Evolutionary conservation across 2,113 vertebrate species (phyloP).

Genomic region (Lamprotornis superbus): DNA sequence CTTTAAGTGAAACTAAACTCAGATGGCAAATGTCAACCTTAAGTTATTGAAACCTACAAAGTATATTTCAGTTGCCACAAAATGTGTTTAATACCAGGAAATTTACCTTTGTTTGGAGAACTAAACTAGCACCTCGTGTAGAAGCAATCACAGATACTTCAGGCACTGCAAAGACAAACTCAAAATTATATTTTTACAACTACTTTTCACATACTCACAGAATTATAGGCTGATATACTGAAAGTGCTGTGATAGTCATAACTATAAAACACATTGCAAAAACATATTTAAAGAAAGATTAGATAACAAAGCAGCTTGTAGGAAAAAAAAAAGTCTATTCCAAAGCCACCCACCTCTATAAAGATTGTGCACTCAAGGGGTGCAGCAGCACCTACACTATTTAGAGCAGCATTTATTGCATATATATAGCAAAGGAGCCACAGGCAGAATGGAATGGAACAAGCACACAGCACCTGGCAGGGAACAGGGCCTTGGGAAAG

Average conservation of each 20-base stretch:
- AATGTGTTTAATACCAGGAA: fast-evolving
- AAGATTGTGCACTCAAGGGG: fast-evolving
- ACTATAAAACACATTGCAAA: fast-evolving
- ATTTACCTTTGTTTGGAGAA: fast-evolving
- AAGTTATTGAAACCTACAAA: neutral
- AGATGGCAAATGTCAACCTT: fast-evolving
- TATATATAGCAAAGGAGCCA: neutral
- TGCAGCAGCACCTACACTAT: fast-evolving
- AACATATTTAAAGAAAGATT: fast-evolving
- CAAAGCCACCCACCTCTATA: fast-evolving
- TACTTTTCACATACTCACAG: neutral
- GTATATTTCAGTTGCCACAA: fast-evolving
- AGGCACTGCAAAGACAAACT: neutral
- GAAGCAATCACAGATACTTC: neutral
- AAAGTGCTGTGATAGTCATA: neutral
- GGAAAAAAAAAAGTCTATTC: neutral
- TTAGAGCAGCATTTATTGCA: too few relatives aligned
- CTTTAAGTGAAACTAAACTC: neutral
- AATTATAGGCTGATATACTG: fast-evolving
- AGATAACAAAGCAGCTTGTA: fast-evolving
- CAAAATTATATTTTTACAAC: neutral
- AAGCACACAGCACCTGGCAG: neutral
- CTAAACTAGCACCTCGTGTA: fast-evolving
- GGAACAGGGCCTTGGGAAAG: fast-evolving
- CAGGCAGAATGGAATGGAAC: fast-evolving